Evolutionary conservation across 2,888 invertebrate species (phyloP), one percentile per base, ranked within the genome.

Genomic region (Nomada fabriciana): DNA sequence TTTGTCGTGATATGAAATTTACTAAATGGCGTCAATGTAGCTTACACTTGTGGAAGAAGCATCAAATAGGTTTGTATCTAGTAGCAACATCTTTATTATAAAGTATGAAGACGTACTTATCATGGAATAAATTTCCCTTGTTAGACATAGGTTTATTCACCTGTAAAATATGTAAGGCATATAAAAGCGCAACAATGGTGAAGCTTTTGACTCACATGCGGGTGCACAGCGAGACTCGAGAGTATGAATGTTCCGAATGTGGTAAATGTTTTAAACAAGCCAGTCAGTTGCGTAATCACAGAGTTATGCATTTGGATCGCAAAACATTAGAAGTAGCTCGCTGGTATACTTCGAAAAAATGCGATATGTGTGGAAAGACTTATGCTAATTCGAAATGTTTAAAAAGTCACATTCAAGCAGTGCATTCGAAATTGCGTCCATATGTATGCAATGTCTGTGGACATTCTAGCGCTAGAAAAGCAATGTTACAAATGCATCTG

Each of bases 361-460:
- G 97, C 89, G 95, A 96, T 71, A 95, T 96, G 67, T 97, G 97
- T 91, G 94, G 95, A 57, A 95, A 96, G 69, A 95, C 94, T 67
- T 97, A 97, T 92, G 96, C 96, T 0, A 96, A 96, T 89, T 95
- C 96, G 0, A 96, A 96, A 91, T 95, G 95, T 74, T 92, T 97
- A 10, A 96, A 96, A 75, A 96, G 96, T 90, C 97, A 97, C 87
- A 95, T 96, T 53, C 96, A 96, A 90, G 95, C 95, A 0, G 97
- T 97, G 0, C 97, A 97, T 91, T 96, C 96, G 82, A 96, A 97
- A 91, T 94, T 96, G 64, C 96, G 96, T 87, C 97, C 96, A 0
- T 97, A 96, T 87, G 96, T 96, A 50, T 97, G 97, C 90, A 96
- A 95, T 88, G 96, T 96, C 71, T 97, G 97, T 91, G 96, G 96